phyloP scores from a whole-genome alignment of 2,797 vertebrate genomes.

The Malurus leucopterus region DNA sequence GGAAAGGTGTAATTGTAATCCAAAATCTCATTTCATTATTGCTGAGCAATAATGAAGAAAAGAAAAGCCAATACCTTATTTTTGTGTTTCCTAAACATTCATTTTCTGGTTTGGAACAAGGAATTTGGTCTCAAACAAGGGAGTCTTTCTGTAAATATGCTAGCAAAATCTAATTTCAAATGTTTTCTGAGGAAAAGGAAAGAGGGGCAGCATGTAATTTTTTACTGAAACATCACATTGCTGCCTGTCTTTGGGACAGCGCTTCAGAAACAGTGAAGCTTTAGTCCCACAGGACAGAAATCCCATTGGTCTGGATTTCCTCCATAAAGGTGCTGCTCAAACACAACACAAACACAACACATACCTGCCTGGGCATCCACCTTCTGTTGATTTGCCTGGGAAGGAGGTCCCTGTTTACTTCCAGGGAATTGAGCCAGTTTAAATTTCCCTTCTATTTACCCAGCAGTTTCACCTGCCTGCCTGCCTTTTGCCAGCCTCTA shows the following conservation, averaged over 20 bases:
- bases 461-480: neutral
- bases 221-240: neutral
- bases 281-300: neutral
- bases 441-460: neutral
- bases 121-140: neutral
- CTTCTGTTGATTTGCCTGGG: neutral
- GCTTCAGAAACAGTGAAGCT: neutral
- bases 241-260: neutral
- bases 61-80: neutral
- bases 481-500: neutral
- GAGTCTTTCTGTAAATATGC: neutral
- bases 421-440: neutral
- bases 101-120: neutral
- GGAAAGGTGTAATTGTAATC: neutral
- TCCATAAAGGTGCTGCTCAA: neutral
- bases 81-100: neutral
- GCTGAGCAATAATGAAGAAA: neutral
- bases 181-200: neutral
- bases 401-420: neutral
- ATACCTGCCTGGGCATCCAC: neutral
- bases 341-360: accelerated
- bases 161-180: neutral
- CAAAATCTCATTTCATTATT: neutral
- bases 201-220: neutral
- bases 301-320: neutral